Conservation (phyloP, 2,888 invertebrate genomes). For the Drosophila sordidula region DNA sequence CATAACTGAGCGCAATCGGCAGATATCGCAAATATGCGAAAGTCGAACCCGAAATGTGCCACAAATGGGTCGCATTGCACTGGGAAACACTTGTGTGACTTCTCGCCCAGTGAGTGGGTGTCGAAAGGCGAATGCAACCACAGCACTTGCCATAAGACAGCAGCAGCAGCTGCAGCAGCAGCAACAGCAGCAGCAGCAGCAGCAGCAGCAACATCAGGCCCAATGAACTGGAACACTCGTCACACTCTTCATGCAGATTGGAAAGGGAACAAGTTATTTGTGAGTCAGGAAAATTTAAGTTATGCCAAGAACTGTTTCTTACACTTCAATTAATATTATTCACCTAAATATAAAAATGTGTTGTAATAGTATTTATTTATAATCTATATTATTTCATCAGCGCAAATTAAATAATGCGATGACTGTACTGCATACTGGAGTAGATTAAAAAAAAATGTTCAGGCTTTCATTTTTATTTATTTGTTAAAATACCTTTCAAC, state of each 20-base stretch:
- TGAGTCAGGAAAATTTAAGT: neutral
- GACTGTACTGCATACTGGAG: no score
- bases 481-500: no score
- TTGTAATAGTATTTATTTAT: no score
- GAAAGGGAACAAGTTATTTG: slow-evolving; percentile 9
- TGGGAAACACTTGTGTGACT: slow-evolving; percentile 60
- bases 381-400: no score
- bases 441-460: no score
- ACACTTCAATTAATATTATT: neutral
- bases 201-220: neutral
- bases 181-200: neutral
- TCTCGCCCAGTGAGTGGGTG: slow-evolving; percentile 31
- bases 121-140: slow-evolving; percentile 8
- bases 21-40: slow-evolving; percentile 20
- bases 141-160: slow-evolving; percentile 36
- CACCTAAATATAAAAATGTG: no score
- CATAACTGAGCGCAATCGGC: slow-evolving; percentile 41
- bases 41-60: slow-evolving; percentile 11
- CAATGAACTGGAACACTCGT: slow-evolving; percentile 22
- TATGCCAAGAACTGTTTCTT: no score
- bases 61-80: slow-evolving; percentile 44
- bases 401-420: no score
- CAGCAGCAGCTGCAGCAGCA: neutral
- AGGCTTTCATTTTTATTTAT: no score
- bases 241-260: slow-evolving; percentile 6